A percentile compares a stretch with the other conserved stretches of the same genome.
phyloP scores from a whole-genome alignment of 2,113 vertebrate genomes.

The Catharus minimus region DNA sequence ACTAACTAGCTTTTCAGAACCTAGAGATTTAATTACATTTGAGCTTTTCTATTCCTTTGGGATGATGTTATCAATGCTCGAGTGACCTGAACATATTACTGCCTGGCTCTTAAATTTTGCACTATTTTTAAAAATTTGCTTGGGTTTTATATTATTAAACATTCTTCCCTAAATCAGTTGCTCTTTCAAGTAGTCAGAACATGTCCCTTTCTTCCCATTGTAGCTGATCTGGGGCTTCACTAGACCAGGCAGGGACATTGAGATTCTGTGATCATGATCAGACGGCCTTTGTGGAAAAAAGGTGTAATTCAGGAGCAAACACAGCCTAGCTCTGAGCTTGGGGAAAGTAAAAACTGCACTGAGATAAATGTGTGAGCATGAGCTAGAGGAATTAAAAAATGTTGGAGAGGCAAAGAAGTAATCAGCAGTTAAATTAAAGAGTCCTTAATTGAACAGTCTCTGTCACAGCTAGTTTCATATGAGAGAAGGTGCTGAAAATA shows the following conservation, averaged over 20 bases:
- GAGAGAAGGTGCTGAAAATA: not conserved
- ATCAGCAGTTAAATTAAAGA: not conserved
- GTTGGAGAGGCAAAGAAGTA: not conserved
- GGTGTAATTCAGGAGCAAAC: not conserved
- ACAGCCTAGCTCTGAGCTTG: not conserved
- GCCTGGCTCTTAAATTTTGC: not conserved
- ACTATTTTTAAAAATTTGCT: not conserved
- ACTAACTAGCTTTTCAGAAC: not conserved
- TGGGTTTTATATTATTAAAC: not conserved
- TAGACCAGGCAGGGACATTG: not conserved
- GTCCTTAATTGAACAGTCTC: not conserved
- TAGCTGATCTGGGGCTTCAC: not conserved
- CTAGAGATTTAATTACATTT: slow-evolving; percentile 12
- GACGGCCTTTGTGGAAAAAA: not conserved
- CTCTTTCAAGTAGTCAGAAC: not conserved
- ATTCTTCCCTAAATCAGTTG: not conserved
- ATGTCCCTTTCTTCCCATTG: not conserved
- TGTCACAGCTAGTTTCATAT: not conserved
- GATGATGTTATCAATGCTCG: not conserved
- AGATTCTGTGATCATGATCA: not conserved
- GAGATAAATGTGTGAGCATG: not conserved
- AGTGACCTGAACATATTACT: not conserved
- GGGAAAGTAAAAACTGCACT: not conserved
- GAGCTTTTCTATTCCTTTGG: not conserved
- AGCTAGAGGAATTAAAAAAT: not conserved